Base-by-base conservation (phyloP, 2,888 invertebrate species). In the Stratiomys singularior region DNA sequence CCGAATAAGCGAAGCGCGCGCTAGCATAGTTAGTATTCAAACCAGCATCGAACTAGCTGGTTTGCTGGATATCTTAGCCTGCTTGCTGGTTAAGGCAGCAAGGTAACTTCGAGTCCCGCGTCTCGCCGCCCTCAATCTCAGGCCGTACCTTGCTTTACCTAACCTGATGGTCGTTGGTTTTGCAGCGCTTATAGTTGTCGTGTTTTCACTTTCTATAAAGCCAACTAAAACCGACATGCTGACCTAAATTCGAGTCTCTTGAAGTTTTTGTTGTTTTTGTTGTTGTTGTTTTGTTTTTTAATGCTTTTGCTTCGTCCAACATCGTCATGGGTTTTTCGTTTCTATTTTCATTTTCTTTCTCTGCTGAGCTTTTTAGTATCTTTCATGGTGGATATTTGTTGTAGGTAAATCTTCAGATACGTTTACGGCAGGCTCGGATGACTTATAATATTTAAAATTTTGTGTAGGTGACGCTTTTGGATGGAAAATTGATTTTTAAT, bases 201-300 rank as follows among this genome's bases (percentile, higher is more conserved):
- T 72, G 71, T 72, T 72, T 72, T 72, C 71, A 72, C 71, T 72
- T 72, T 72, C 71, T 72, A 72, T 72, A 72, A 72, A 72, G 23
- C 71, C 71, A 72, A 72, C 71, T 28, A 21, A 72, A 72, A 72
- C 52, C 71, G 71, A 72, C 71, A 72, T 56, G 71, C 71, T 72
- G 71, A 72, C 71, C 71, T 52, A 72, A 52, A 72, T 72, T 72
- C 71, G 56, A 37, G 37, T 46, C 56, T 52, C 71, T 72, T 72
- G 56, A 52, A 56, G 71, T 52, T 56, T 21, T 72, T 46, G 21
- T n/a, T 37, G 2, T 37, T 37, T 37, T 37, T n/a, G n/a, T n/a
- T n/a, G n/a, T n/a, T n/a, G n/a, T n/a, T n/a, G n/a, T n/a, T n/a
- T n/a, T 37, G 5, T 27, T 64, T 66, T 37, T 21, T 15, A 37